A percentile compares a stretch with the other conserved stretches of the same genome.
These are phyloP conservation scores for Cephalotes varians DNA, from an alignment of 2,888 invertebrate species.

Conservation along the genomic window DNA sequence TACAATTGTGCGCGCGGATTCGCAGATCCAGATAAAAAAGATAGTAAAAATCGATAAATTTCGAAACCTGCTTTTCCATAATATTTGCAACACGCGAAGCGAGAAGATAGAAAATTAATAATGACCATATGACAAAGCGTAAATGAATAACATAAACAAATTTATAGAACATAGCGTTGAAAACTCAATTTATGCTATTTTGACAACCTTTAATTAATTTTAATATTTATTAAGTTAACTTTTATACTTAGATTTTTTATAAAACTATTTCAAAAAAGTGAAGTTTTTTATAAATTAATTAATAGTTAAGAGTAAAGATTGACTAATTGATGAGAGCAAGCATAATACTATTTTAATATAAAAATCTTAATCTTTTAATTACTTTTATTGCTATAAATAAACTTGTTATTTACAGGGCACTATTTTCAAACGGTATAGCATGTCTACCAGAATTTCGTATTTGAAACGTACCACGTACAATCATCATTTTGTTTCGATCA, in stretches of 20 bases:
- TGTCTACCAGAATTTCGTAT: neutral
- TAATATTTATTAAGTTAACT: neutral
- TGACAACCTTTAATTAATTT: neutral
- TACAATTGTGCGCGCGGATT: slow-evolving; percentile 10
- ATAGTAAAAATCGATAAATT: neutral
- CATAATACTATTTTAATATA: neutral
- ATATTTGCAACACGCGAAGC: neutral
- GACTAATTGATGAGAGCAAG: neutral
- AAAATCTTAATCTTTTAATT: neutral
- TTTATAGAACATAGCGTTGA: neutral
- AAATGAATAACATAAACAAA: neutral
- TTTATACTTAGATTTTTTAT: slow-evolving; percentile 7
- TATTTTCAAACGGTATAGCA: neutral
- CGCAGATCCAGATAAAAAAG: neutral
- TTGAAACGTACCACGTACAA: neutral
- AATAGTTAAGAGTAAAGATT: too few relatives aligned
- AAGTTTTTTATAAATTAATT: too few relatives aligned
- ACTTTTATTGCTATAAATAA: neutral
- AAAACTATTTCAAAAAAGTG: neutral
- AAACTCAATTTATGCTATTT: neutral
- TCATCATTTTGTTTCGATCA: neutral
- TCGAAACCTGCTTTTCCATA: neutral
- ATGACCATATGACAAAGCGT: neutral
- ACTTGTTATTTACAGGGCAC: neutral
- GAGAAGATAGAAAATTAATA: neutral